These are phyloP conservation scores for Dendrocincla tyrannina DNA, from an alignment of 2,797 vertebrate species.

Conservation along the genomic window DNA sequence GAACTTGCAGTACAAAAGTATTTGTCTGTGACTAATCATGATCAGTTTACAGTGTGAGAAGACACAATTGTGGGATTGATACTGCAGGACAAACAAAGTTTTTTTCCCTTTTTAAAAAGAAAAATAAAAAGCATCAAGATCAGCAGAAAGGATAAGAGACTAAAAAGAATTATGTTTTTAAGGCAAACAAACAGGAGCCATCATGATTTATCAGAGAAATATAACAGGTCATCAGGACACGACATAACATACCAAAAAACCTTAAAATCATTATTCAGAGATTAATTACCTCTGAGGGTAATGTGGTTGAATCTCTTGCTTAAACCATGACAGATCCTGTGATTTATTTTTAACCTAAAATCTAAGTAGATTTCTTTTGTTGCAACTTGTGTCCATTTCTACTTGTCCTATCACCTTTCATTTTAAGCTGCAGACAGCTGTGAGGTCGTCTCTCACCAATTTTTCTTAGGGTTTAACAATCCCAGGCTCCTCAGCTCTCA, in stretches of 20 bases:
- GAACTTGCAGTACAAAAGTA: background rate
- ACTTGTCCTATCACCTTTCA: background rate
- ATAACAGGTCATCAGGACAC: background rate
- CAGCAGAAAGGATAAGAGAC: background rate
- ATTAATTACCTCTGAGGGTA: background rate
- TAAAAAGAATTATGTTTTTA: background rate
- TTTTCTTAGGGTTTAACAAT: background rate
- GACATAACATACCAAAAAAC: fast-evolving
- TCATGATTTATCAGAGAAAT: background rate
- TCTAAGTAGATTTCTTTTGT: background rate
- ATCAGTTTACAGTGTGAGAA: background rate
- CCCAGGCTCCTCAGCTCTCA: background rate
- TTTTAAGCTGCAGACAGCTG: background rate
- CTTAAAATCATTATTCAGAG: background rate
- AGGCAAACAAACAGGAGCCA: background rate
- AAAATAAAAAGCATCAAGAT: background rate
- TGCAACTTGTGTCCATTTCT: background rate
- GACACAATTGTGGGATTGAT: background rate
- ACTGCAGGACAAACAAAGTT: background rate
- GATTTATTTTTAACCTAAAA: background rate
- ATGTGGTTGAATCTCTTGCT: background rate
- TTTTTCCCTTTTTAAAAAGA: background rate
- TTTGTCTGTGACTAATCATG: background rate
- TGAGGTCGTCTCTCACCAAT: background rate
- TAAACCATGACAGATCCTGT: fast-evolving